Conservation (phyloP, 2,888 invertebrate genomes). For the Oscheius onirici region DNA sequence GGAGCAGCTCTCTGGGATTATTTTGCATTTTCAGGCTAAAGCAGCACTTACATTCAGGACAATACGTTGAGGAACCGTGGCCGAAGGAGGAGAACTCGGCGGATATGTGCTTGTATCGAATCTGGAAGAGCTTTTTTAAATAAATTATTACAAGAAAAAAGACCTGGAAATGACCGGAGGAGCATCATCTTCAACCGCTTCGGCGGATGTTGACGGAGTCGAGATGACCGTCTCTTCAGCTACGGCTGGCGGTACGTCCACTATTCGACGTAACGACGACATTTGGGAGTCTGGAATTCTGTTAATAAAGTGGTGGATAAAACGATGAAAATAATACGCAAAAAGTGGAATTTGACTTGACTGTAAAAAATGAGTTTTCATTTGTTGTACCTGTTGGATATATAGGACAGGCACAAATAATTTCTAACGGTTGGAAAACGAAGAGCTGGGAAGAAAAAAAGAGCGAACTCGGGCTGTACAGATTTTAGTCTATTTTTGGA, state of each 20-base stretch:
- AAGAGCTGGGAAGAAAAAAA: no score
- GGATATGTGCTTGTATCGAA: constrained; percentile 9
- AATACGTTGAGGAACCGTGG: constrained; percentile 2
- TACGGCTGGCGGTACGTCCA: background rate
- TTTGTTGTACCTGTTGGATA: no score
- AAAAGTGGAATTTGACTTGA: no score
- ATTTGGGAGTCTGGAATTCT: no score
- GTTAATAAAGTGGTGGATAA: no score
- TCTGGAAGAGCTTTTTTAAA: background rate
- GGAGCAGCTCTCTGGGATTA: background rate
- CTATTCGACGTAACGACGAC: background rate
- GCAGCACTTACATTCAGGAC: background rate
- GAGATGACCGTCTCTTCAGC: constrained; percentile 40
- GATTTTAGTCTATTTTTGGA: no score
- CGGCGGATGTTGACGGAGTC: background rate
- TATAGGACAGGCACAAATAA: no score
- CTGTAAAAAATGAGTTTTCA: no score
- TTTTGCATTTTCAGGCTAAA: no score
- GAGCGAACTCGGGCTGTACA: no score
- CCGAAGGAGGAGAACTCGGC: background rate
- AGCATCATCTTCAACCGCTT: background rate
- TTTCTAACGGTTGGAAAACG: no score
- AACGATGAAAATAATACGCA: no score
- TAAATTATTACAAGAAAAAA: background rate
- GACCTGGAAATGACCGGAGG: constrained; percentile 10